Evolutionary conservation across 2,113 vertebrate genomes (phyloP).

Genomic region (Macaca mulatta): DNA sequence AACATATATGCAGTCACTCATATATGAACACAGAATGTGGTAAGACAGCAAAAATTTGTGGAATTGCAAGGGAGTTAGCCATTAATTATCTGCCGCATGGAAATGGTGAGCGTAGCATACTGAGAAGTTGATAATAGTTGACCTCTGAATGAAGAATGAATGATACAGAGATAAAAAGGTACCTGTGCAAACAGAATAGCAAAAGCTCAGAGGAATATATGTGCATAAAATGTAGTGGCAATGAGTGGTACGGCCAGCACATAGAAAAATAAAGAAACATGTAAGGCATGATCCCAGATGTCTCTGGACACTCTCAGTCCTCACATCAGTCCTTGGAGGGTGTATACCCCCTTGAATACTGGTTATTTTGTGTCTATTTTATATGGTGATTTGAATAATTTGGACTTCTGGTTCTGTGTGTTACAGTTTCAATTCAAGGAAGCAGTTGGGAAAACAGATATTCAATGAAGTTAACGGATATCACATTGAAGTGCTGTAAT

Average conservation of each 20-base stretch:
- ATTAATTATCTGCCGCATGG: not conserved
- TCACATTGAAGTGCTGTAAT: not conserved
- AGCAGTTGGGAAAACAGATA: not conserved
- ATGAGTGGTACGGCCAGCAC: too few relatives aligned
- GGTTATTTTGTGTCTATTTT: not conserved
- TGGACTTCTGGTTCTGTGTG: not conserved
- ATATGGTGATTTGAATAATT: not conserved
- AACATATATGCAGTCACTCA: not conserved
- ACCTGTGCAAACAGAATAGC: not conserved
- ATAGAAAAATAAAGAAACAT: not conserved
- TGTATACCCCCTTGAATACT: not conserved
- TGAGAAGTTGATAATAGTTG: not conserved
- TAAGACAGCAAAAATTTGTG: not conserved
- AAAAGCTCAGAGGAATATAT: too few relatives aligned
- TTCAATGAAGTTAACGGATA: not conserved
- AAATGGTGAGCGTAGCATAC: not conserved
- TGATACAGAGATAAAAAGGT: not conserved
- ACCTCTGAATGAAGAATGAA: not conserved
- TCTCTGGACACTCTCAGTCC: not conserved
- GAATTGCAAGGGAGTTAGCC: not conserved
- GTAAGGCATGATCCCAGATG: not conserved
- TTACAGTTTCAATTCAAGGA: not conserved
- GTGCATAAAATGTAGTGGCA: rapidly evolving
- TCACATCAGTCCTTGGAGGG: not conserved
- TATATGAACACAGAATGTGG: not conserved